phyloP scores from a whole-genome alignment of 2,113 vertebrate genomes.

The Rousettus leschenaultii region DNA sequence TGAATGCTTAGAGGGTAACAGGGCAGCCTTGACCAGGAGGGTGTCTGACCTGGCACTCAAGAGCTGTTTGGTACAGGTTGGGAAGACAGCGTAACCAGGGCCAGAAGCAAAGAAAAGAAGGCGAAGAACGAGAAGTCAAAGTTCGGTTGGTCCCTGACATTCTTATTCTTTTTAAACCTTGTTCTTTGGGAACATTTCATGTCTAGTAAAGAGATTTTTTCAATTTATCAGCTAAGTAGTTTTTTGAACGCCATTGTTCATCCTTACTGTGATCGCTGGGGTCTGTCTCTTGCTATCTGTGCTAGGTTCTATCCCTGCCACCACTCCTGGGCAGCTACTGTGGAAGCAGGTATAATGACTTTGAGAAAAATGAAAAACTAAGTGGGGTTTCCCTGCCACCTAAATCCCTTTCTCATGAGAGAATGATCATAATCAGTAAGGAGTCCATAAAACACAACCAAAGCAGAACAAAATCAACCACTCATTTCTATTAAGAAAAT shows the following conservation, averaged over 20 bases:
- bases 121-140: too few species aligned
- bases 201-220: neutral
- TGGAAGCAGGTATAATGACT: rapidly evolving
- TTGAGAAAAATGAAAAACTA: neutral
- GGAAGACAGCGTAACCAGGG: neutral
- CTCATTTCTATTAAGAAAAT: neutral
- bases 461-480: neutral
- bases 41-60: too few species aligned
- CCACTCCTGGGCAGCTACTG: neutral
- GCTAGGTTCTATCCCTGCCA: too few species aligned
- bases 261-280: neutral
- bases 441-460: neutral
- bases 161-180: neutral
- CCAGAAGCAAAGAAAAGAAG: neutral
- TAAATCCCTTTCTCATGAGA: neutral
- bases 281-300: rapidly evolving
- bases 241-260: neutral
- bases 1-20: rapidly evolving
- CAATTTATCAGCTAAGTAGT: neutral
- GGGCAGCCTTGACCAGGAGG: neutral
- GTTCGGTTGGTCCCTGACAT: neutral
- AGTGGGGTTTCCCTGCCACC: neutral
- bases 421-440: neutral
- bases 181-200: rapidly evolving
- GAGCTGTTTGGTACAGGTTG: neutral